A percentile compares a stretch with the other conserved stretches of the same genome.
Evolutionary conservation across 1,140 invertebrate genomes (phyloP).

Genomic region (Lordiphosa clarofinis): DNA sequence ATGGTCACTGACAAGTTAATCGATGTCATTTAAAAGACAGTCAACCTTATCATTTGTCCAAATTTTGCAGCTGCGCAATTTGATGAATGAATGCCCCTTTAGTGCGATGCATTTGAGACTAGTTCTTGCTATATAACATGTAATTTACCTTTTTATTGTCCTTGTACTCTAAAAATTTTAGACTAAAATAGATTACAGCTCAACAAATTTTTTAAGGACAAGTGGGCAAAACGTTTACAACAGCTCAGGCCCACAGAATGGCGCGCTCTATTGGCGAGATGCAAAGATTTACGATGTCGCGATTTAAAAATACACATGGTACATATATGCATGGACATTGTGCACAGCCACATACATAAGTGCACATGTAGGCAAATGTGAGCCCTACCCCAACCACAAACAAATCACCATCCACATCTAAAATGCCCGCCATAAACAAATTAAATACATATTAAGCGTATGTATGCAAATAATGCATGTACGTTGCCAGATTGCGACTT

Average conservation of each 20-base stretch:
- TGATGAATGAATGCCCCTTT: too few species aligned
- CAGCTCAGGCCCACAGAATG: conserved; percentile 23
- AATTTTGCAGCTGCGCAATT: too few species aligned
- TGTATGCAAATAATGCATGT: too few species aligned
- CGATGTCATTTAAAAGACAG: too few species aligned
- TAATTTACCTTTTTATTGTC: too few species aligned
- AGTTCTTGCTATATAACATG: too few species aligned
- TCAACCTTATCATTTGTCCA: too few species aligned
- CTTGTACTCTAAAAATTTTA: too few species aligned
- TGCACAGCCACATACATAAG: neutral
- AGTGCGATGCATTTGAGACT: too few species aligned
- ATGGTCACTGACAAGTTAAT: conserved; percentile 1
- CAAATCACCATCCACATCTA: conserved; percentile 18
- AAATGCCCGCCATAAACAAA: conserved; percentile 73
- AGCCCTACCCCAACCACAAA: conserved; percentile 53
- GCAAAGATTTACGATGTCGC: conserved; percentile 19
- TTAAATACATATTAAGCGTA: conserved; percentile 14
- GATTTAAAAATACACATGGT: conserved; percentile 38
- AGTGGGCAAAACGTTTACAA: neutral
- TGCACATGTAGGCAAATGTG: conserved; percentile 6
- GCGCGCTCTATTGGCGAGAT: conserved; percentile 1
- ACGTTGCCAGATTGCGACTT: too few species aligned
- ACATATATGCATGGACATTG: neutral
- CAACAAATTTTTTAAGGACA: too few species aligned
- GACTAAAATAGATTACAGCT: too few species aligned